Evolutionary conservation across 2,797 vertebrate species (phyloP), one percentile per base, ranked within the genome.

Genomic region (Choloepus didactylus): DNA sequence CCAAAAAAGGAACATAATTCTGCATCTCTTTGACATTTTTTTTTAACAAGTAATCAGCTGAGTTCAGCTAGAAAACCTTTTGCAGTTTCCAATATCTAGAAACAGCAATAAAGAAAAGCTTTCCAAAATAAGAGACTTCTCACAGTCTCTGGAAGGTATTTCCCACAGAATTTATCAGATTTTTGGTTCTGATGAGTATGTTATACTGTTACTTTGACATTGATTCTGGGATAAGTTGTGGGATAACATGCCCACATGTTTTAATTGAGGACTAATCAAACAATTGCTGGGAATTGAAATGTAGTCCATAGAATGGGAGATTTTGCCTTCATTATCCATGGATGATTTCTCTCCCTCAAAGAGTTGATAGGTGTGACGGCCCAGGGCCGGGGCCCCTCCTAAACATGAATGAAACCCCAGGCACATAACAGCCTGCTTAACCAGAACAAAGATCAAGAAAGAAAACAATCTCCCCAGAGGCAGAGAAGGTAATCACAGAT

Each of bases 41-140:
- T 91, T 60, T 44, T 46, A 31, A 51, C 19, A 88, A 93, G 38
- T 25, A 88, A 90, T 83, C 80, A 94, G 41, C 60, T 86, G 41
- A 89, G 35, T 91, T 95, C 38, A 95, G 66, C 83, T 84, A 69
- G n/a, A 82, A 95, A 82, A 80, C 7, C 16, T 76, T 85, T 91
- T 46, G 10, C 41, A 76, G 67, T 60, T 51, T 15, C 83, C 29
- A 56, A 25, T 25, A 38, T 69, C 56, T 69, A 6, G 19, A 85
- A 95, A 92, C 16, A 73, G 49, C 14, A 83, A 64, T 54, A 62
- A n/a, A 49, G 44, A 76, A 67, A 73, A 92, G n/a, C 49, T 92
- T 93, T 82, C 75, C 93, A 92, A 85, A 88, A 54, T 46, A 87
- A 88, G 62, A 90, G 62, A 54, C 12, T 35, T 66, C 60, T 87